Percentiles rank a stretch among this genome's conserved stretches.
These are phyloP conservation scores for Scartelaos histophorus DNA, from an alignment of 2,113 vertebrate genomes.

Conservation along the genomic window DNA sequence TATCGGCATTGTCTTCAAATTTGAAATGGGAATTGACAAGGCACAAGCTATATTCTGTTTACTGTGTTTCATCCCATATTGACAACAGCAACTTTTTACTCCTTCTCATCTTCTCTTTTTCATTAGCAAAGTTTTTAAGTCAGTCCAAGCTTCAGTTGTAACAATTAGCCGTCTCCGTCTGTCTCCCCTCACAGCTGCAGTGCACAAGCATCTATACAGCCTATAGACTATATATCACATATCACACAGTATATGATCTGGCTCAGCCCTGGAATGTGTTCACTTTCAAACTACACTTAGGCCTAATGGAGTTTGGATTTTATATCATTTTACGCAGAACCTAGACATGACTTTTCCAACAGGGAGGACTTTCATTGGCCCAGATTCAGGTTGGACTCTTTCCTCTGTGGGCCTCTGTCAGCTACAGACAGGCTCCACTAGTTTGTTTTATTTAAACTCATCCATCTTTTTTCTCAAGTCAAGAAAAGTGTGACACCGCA, in stretches of 20 bases:
- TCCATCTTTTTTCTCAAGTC: background rate
- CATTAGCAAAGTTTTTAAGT: no score
- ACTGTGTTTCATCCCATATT: no score
- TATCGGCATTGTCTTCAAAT: no score
- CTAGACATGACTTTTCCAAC: conserved; percentile 9
- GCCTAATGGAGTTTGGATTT: background rate
- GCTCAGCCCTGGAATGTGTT: background rate
- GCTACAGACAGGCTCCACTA: background rate
- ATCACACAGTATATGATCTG: background rate
- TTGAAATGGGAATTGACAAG: no score
- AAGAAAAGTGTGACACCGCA: background rate
- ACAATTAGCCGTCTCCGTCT: no score
- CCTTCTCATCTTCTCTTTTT: no score
- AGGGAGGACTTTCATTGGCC: conserved; percentile 32
- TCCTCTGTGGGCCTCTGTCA: conserved; percentile 20
- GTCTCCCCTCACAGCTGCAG: no score
- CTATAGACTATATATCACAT: no score
- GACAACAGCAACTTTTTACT: no score
- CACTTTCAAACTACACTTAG: background rate
- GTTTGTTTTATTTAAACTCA: conserved; percentile 16
- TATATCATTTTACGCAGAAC: background rate
- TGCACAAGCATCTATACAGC: no score
- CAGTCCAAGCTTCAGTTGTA: no score
- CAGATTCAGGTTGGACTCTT: background rate
- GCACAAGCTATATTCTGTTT: no score